Evolutionary conservation across 2,888 invertebrate species (phyloP).

Genomic region (Pollenia amentaria): DNA sequence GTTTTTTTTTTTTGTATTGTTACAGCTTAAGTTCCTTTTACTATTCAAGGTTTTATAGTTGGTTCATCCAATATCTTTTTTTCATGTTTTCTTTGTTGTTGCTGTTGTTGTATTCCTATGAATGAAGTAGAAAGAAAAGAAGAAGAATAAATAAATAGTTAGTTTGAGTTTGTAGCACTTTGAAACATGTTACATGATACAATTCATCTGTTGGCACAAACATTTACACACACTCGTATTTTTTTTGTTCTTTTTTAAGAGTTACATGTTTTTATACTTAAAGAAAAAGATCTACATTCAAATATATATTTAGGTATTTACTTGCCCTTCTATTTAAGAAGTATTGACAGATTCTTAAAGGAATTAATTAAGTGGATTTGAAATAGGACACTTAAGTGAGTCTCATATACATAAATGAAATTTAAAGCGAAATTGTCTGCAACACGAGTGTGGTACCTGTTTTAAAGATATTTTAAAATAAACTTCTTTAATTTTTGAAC

Average conservation of each 20-base stretch:
- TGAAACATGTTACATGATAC: slow-evolving; percentile 69
- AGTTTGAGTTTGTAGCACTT: slow-evolving; percentile 59
- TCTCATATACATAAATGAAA: too few relatives aligned
- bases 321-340: slow-evolving; percentile 16
- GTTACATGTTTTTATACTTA: slow-evolving; percentile 56
- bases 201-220: slow-evolving; percentile 54
- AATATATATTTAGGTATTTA: not conserved
- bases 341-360: slow-evolving; percentile 28
- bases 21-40: slow-evolving; percentile 29
- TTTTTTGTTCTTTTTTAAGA: not conserved
- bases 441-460: too few relatives aligned
- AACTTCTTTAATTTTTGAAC: too few relatives aligned
- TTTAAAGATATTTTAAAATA: too few relatives aligned
- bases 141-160: slow-evolving; percentile 22
- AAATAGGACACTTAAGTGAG: not conserved
- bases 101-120: slow-evolving; percentile 55
- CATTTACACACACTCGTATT: slow-evolving; percentile 14
- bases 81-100: not conserved
- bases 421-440: too few relatives aligned
- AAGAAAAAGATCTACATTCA: slow-evolving; percentile 31
- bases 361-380: slow-evolving; percentile 17
- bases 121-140: slow-evolving; percentile 29
- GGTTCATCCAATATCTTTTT: slow-evolving; percentile 10
- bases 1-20: slow-evolving; percentile 2
- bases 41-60: slow-evolving; percentile 55